These are phyloP conservation scores for Cheirogaleus medius DNA, from an alignment of 2,113 vertebrate genomes.

Conservation along the genomic window DNA sequence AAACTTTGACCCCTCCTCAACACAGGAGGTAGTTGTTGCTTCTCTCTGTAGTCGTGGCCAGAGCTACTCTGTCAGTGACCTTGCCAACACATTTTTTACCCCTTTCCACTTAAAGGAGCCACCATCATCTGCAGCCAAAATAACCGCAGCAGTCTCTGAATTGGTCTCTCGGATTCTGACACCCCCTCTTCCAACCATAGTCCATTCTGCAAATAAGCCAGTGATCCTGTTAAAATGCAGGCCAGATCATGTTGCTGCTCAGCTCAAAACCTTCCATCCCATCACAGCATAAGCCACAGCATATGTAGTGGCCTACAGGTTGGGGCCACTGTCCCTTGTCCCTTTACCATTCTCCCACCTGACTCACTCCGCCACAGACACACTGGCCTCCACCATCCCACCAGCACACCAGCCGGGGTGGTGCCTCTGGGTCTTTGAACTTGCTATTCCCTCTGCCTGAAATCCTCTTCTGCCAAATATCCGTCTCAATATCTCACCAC, in stretches of 20 bases:
- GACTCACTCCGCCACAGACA: neutral
- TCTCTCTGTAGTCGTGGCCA: neutral
- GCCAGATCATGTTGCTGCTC: neutral
- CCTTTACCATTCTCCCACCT: too few species aligned
- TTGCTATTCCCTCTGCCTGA: neutral
- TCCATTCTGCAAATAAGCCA: neutral
- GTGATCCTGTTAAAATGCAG: neutral
- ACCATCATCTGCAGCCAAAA: neutral
- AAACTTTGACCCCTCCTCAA: neutral
- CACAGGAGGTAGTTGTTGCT: neutral
- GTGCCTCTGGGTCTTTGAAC: neutral
- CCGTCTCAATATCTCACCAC: neutral
- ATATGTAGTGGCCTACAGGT: accelerated
- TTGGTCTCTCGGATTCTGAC: neutral
- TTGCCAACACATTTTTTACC: neutral
- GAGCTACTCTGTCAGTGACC: neutral
- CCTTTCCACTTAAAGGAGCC: neutral
- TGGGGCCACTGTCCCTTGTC: neutral
- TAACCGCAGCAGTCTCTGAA: neutral
- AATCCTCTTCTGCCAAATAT: neutral
- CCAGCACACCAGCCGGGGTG: accelerated
- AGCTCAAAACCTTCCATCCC: neutral
- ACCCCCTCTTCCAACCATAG: accelerated
- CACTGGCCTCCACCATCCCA: accelerated
- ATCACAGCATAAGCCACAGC: neutral